These are phyloP conservation scores for Enteromius paludinosus DNA, from an alignment of 2,797 vertebrate species.

Conservation along the genomic window DNA sequence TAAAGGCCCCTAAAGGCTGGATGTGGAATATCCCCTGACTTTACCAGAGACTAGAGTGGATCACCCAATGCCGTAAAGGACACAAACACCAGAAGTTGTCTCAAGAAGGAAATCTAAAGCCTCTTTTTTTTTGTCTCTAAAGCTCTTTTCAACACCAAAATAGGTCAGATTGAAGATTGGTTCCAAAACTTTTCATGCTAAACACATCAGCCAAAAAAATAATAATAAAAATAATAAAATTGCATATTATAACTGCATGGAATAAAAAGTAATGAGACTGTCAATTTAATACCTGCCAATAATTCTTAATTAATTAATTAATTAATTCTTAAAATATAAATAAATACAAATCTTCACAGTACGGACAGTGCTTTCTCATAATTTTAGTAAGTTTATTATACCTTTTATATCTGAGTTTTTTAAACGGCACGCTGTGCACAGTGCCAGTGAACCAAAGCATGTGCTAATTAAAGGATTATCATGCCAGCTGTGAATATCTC, in stretches of 20 bases:
- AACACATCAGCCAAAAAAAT: not conserved
- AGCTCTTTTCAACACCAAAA: not conserved
- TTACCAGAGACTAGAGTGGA: constrained; percentile 28
- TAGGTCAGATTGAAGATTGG: not conserved
- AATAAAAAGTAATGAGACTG: not conserved
- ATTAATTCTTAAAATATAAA: too few relatives aligned
- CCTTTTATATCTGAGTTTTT: constrained; percentile 25
- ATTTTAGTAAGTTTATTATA: constrained; percentile 15
- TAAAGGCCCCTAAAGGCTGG: not conserved
- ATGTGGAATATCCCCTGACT: constrained; percentile 18
- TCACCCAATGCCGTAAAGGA: constrained; percentile 3
- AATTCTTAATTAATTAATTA: too few relatives aligned
- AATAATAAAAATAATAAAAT: not conserved
- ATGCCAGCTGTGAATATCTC: constrained; percentile 44
- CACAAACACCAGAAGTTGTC: constrained; percentile 9
- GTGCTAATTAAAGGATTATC: constrained; percentile 40
- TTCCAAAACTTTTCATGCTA: not conserved
- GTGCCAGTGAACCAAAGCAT: constrained; percentile 32
- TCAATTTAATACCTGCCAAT: not conserved
- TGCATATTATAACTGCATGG: not conserved
- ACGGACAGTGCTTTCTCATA: not conserved
- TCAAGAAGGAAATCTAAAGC: constrained; percentile 3
- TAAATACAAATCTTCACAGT: not conserved
- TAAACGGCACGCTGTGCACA: constrained; percentile 8
- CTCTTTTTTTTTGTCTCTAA: not conserved